Conservation (phyloP, 2,113 vertebrate genomes). For the Trochalopteron elliotii region DNA sequence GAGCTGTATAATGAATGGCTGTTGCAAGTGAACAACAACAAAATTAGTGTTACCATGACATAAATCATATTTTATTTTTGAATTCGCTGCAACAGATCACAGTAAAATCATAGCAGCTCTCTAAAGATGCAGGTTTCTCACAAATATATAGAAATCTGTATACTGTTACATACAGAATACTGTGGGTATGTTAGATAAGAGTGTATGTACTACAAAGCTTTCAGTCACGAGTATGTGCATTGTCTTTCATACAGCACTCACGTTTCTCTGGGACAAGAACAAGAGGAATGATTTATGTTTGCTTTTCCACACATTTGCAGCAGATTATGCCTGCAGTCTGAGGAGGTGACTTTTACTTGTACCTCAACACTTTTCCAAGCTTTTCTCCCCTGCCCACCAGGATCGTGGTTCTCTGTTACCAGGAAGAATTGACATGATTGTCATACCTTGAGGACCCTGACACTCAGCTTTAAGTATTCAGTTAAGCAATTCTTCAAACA, state of each 20-base stretch:
- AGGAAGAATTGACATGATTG: neutral
- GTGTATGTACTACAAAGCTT: neutral
- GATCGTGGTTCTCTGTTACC: neutral
- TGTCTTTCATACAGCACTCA: neutral
- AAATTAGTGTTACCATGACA: neutral
- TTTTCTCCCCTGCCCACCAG: neutral
- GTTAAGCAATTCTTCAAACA: neutral
- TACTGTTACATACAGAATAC: neutral
- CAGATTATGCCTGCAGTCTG: neutral
- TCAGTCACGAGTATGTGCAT: neutral
- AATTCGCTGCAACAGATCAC: neutral
- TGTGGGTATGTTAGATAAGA: neutral
- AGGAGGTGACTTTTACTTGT: neutral
- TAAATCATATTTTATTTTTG: neutral
- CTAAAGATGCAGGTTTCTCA: neutral
- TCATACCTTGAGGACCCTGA: neutral
- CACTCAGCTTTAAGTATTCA: neutral
- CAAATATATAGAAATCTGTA: neutral
- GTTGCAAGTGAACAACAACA: neutral
- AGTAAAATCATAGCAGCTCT: neutral
- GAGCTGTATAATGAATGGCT: neutral
- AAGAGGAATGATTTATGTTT: slow-evolving; percentile 30
- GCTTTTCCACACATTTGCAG: neutral
- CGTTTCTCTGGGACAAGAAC: neutral
- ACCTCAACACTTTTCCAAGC: neutral